These are phyloP conservation scores for Zaprionus camerounensis DNA, from an alignment of 1,140 invertebrate species.

Conservation along the genomic window DNA sequence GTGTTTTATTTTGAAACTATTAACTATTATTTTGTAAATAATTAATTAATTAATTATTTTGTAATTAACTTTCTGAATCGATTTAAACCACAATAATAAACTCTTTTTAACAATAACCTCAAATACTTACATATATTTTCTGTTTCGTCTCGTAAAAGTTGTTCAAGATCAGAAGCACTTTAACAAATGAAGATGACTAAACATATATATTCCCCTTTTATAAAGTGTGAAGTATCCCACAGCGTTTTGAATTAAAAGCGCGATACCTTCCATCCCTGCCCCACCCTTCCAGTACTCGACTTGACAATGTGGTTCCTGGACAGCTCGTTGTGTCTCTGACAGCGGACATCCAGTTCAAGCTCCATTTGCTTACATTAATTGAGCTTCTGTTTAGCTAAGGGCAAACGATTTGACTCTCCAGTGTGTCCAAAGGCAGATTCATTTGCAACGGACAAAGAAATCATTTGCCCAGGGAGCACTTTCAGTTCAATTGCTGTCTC, in stretches of 20 bases:
- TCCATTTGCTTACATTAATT: constrained; percentile 74
- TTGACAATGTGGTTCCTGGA: constrained; percentile 6
- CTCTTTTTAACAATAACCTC: too few relatives aligned
- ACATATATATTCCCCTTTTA: too few relatives aligned
- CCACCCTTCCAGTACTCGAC: background rate
- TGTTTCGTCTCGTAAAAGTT: too few relatives aligned
- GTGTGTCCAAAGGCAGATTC: constrained; percentile 11
- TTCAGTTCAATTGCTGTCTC: constrained; percentile 43
- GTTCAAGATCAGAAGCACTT: too few relatives aligned
- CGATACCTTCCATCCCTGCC: background rate
- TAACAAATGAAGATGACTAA: too few relatives aligned
- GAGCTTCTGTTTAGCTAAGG: constrained; percentile 56
- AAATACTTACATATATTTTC: too few relatives aligned
- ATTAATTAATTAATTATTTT: too few relatives aligned
- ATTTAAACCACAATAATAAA: too few relatives aligned
- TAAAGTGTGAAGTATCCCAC: too few relatives aligned
- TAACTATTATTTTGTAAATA: too few relatives aligned
- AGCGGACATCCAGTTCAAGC: constrained; percentile 34
- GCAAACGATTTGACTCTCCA: constrained; percentile 31
- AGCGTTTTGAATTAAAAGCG: background rate
- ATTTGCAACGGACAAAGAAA: constrained; percentile 39
- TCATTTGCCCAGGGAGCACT: constrained; percentile 44
- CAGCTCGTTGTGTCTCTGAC: constrained; percentile 14
- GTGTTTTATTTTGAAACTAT: too few relatives aligned
- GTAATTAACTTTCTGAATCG: too few relatives aligned